Conservation (phyloP, 2,113 vertebrate genomes). For the Asarcornis scutulata region DNA sequence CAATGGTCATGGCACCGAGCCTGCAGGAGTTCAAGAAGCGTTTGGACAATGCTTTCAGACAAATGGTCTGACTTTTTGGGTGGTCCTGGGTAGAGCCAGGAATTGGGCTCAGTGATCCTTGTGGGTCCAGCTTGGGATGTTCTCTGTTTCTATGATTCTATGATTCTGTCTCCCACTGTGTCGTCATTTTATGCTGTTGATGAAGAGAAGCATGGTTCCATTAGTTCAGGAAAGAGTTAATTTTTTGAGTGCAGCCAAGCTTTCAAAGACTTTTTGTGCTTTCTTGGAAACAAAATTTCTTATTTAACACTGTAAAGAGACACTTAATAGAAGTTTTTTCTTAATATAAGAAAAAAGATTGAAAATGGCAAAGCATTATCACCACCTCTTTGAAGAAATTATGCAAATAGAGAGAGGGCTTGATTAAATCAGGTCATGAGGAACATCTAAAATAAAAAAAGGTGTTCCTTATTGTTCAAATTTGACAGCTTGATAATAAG, state of each 20-base stretch:
- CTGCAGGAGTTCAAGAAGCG: background rate
- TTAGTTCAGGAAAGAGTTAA: background rate
- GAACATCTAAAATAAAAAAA: conserved; percentile 2
- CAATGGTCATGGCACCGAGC: background rate
- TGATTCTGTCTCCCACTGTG: background rate
- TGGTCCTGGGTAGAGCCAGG: background rate
- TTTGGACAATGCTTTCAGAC: background rate
- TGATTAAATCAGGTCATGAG: conserved; percentile 36
- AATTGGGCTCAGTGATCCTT: background rate
- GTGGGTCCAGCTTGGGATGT: background rate
- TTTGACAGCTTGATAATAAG: conserved; percentile 35
- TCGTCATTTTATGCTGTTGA: background rate
- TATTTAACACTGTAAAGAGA: background rate
- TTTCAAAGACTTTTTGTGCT: background rate
- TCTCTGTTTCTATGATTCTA: background rate
- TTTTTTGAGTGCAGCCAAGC: background rate
- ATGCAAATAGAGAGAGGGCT: background rate
- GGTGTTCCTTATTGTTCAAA: conserved; percentile 25
- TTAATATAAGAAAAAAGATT: background rate
- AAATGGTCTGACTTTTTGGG: background rate
- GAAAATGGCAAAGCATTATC: conserved; percentile 1
- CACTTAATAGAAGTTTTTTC: background rate
- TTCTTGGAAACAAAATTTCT: background rate
- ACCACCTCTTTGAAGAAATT: background rate
- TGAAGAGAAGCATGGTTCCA: background rate